Evolutionary conservation across 92 coral and sea anemone genomes (phyloP), one percentile per base, ranked within the genome.

Genomic region (Palythoa grandis): DNA sequence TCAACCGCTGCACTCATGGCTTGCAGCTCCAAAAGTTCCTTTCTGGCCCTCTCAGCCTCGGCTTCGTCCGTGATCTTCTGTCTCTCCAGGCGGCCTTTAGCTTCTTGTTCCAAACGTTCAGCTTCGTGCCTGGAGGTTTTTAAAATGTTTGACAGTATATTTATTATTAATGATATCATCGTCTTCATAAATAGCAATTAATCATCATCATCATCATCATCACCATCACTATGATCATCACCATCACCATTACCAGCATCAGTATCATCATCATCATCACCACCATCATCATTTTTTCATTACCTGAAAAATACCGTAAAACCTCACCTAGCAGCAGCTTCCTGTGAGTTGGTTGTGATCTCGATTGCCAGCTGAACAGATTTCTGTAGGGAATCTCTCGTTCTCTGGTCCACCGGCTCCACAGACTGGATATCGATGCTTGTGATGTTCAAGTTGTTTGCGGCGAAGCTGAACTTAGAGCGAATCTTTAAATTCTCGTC

Each of bases 1-100:
- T 96, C 99, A 7, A 96, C 99, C n/a, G 99, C 99, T 72, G 99
- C 99, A 82, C 99, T 96, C 88, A 90, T 95, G 10, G 99, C 99
- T 84, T 95, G 99, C 47, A 96, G 92, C 83, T 94, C 99, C 61
- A 96, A 79, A 47, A 96, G 90, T 74, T 96, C 99, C 72, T 95
- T 92, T 40, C 96, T 88, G 1, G 99, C 90, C 61, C 95, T 89
- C 88, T 96, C 99, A 8, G 99, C 99, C 68, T 96, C 98, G 8
- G 99, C 99, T 84, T 96, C 99, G 56, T 96, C 99, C 80, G 94
- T 82, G 77, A 96, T 96, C 82, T 96, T 96, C 71, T 96, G 99
- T 72, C 99, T 89, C 78, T 96, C 99, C 78, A 96, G 90, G 24
- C 99, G 93, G 63, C 99, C 99, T 60, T 92, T 93, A 58, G 99